phyloP scores from a whole-genome alignment of 2,797 vertebrate species.

The Lutjanus campechanus region DNA sequence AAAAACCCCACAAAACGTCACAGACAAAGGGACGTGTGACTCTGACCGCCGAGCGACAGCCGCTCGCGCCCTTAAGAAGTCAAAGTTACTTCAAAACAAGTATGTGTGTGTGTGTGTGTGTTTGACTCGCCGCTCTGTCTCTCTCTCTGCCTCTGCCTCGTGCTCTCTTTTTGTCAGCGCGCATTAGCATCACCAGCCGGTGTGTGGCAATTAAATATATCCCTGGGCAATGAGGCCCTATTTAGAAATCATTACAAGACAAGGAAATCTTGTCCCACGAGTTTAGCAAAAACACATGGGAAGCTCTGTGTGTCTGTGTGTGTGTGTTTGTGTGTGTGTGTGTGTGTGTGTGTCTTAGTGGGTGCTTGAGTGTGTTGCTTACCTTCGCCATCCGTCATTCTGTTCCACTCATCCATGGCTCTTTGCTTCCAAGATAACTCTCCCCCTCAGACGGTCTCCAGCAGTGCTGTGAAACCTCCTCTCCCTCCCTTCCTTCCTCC shows the following conservation, averaged over 20 bases:
- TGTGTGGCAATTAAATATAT: conserved; percentile 85
- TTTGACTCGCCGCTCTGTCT: conserved; percentile 26
- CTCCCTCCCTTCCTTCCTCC: conserved; percentile 25
- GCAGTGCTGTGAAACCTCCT: conserved; percentile 42
- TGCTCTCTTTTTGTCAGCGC: conserved; percentile 76
- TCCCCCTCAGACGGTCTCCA: conserved; percentile 59
- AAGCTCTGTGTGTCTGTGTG: conserved; percentile 28
- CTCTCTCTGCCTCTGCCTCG: conserved; percentile 36
- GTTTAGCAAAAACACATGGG: conserved; percentile 66
- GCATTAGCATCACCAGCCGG: conserved; percentile 84
- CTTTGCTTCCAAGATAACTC: conserved; percentile 69
- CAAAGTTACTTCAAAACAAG: conserved; percentile 71
- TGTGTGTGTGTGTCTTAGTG: conserved; percentile 16
- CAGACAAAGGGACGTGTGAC: conserved; percentile 14
- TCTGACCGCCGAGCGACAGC: conserved; percentile 52
- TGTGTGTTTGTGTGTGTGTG: conserved; percentile 12
- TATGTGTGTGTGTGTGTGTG: conserved; percentile 21
- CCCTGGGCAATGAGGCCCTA: conserved; percentile 82
- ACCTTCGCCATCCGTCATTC: conserved; percentile 51
- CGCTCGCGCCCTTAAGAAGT: conserved; percentile 67
- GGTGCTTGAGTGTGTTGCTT: conserved; percentile 19
- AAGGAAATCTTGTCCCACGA: conserved; percentile 76
- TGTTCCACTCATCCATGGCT: conserved; percentile 62
- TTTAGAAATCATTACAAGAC: conserved; percentile 87
- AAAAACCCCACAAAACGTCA: conserved; percentile 18